Conservation (phyloP, 2,797 vertebrate genomes). For the Myiothlypis coronata region DNA sequence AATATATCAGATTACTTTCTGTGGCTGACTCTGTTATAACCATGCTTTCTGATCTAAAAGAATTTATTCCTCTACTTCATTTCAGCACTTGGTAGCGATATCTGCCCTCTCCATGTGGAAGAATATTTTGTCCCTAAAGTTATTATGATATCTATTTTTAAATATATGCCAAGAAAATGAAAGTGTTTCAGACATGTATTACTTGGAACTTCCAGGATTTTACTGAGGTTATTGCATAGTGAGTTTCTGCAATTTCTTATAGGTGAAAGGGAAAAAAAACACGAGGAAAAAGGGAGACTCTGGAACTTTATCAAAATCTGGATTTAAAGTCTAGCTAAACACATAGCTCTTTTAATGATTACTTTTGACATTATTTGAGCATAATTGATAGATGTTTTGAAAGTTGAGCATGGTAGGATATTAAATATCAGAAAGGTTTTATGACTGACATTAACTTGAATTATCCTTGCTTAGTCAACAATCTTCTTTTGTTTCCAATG, state of each 20-base stretch:
- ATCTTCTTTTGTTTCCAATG: background rate
- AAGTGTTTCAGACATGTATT: background rate
- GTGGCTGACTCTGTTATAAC: background rate
- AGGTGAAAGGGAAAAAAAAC: background rate
- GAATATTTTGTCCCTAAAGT: background rate
- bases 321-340: background rate
- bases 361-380: background rate
- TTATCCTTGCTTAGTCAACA: background rate
- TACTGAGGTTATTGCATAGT: background rate
- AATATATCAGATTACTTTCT: background rate
- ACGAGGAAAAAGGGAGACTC: background rate
- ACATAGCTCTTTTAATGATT: background rate
- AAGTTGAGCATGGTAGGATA: background rate
- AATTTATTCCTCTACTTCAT: background rate
- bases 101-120: background rate
- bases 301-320: background rate
- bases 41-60: background rate
- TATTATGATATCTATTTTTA: background rate
- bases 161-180: background rate
- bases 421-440: background rate
- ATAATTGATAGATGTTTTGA: background rate
- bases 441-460: background rate
- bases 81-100: background rate
- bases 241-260: background rate
- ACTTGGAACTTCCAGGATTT: background rate